Base-by-base conservation (phyloP, 1,140 invertebrate genomes). In the Drosophila lini region DNA sequence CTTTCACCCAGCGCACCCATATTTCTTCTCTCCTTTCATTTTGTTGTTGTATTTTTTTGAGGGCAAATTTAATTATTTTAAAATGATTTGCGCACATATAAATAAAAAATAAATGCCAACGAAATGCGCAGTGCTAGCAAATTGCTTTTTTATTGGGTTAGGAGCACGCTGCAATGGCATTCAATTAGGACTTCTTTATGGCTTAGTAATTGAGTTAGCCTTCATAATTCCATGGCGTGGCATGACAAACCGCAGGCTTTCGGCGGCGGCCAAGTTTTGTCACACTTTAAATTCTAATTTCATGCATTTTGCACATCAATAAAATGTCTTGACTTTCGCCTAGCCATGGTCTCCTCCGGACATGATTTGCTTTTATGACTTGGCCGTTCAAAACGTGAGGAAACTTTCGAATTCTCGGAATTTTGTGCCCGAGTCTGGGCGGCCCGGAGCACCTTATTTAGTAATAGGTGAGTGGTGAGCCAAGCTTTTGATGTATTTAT, bases 301-400 rank as follows among this genome's bases (percentile, higher is more conserved):
- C 84, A 89, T 89, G 84, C 84, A 89, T 78, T 83, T 89, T 89
- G 84, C 84, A 89, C 84, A 84, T 81, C 78, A 84, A 89, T 88
- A 89, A 89, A 89, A 82, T 71, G 58, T 47, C 59, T 59, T 62
- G 74, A 70, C 81, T 64, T 68, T 58, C 44, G 55, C 78, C 55
- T 69, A 78, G 50, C 40, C 61, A 57, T 16, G 58, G 61, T 34
- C 63, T 31, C 44, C 36, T 48, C 65, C 76, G 69, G 53, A 76
- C 70, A 88, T 82, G 79, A 82, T 79, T 86, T 74, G 82, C 59
- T 85, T 85, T 85, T 85, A 85, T 85, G 82, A 76, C 63, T 62
- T 58, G 60, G 59, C 42, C 69, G 68, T 69, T 62, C 45, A 50
- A 85, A 76, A 88, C 79, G 82, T 85, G 82, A 88, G 75, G 31